These are phyloP conservation scores for Horisme vitalbata DNA, from an alignment of 2,888 invertebrate species.

Conservation along the genomic window DNA sequence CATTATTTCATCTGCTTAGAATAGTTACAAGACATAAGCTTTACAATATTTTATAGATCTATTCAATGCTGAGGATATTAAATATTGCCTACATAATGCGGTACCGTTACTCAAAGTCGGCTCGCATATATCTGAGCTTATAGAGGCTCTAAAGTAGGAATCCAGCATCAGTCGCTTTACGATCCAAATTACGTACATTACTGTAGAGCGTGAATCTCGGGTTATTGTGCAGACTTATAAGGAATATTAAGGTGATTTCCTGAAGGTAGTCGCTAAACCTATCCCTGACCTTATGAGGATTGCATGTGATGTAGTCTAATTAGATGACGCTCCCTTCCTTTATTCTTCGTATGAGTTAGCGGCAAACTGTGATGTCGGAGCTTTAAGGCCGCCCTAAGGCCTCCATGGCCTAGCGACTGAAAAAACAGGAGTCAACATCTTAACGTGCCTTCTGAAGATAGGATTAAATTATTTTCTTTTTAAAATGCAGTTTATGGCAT, in stretches of 20 bases:
- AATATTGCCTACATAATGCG: conserved; percentile 14
- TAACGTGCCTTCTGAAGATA: no score
- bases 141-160: conserved; percentile 26
- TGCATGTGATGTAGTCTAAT: conserved; percentile 38
- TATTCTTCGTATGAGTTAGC: no score
- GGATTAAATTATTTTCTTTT: no score
- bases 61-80: conserved; percentile 13
- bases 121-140: conserved; percentile 7
- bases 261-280: conserved; percentile 48
- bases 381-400: no score
- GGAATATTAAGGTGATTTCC: conserved; percentile 55
- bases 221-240: conserved; percentile 66
- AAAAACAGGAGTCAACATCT: no score
- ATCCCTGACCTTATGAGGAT: conserved; percentile 55
- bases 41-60: conserved; percentile 13
- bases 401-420: no score
- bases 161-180: conserved; percentile 36
- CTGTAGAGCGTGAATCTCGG: conserved; percentile 58
- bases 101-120: conserved; percentile 17
- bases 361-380: no score
- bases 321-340: conserved; percentile 28
- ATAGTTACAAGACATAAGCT: conserved; percentile 2
- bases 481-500: no score
- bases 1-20: not conserved
- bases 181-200: conserved; percentile 59